Evolutionary conservation across 2,888 invertebrate species (phyloP).

Genomic region (Mesopsocus fuscifrons): DNA sequence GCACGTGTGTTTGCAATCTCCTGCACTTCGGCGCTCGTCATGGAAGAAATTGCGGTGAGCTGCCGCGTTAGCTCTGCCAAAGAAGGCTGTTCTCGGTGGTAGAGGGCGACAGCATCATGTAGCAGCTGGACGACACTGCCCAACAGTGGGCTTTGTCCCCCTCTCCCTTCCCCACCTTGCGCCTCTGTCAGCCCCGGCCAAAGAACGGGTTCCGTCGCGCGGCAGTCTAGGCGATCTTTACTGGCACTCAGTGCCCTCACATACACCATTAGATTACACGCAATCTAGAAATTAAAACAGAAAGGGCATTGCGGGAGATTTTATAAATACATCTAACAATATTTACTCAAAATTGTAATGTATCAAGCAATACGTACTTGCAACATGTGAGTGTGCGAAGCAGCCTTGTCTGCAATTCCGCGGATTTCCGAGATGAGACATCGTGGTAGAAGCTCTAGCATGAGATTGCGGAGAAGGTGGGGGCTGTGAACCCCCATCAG

Average conservation of each 20-base stretch:
- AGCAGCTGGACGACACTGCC: conserved; percentile 35
- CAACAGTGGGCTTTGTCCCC: conserved; percentile 18
- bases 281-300: conserved; percentile 20
- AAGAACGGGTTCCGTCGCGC: conserved; percentile 32
- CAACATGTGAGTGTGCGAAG: too few species aligned
- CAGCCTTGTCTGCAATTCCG: too few species aligned
- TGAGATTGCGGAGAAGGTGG: conserved; percentile 50
- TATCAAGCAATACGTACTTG: too few species aligned
- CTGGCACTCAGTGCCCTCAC: conserved; percentile 43
- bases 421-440: conserved; percentile 34
- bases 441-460: conserved; percentile 53
- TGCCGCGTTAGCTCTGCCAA: conserved; percentile 30
- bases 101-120: conserved; percentile 33
- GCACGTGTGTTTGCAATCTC: conserved; percentile 17
- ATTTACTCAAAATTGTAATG: too few species aligned
- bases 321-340: too few species aligned
- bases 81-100: conserved; percentile 29
- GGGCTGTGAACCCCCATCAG: conserved; percentile 15
- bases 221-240: conserved; percentile 30
- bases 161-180: conserved; percentile 15
- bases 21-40: conserved; percentile 17
- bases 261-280: conserved; percentile 50
- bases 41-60: conserved; percentile 27
- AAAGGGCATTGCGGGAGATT: too few species aligned
- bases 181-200: conserved; percentile 29